A percentile compares a stretch with the other conserved stretches of the same genome.
These are phyloP conservation scores for Mycetomoellerius zeteki DNA, from an alignment of 1,140 invertebrate species.

Conservation along the genomic window DNA sequence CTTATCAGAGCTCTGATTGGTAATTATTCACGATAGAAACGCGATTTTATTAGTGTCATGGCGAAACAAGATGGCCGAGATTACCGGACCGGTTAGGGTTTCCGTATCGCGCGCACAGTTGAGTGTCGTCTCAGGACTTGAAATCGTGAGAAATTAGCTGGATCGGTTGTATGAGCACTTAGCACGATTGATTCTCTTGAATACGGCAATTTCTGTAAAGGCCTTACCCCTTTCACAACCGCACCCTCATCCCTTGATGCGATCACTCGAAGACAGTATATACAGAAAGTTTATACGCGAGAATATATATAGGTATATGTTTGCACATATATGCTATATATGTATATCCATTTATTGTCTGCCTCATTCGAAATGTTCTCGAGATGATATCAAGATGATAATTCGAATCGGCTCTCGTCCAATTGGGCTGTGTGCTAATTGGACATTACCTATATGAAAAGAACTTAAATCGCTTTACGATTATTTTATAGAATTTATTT, in stretches of 20 bases:
- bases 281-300: neutral
- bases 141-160: constrained; percentile 71
- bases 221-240: constrained; percentile 43
- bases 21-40: constrained; percentile 37
- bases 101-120: constrained; percentile 40
- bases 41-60: constrained; percentile 53
- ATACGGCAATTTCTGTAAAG: constrained; percentile 62
- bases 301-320: neutral
- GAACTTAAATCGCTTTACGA: neutral
- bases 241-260: neutral
- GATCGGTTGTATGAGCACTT: constrained; percentile 73
- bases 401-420: neutral
- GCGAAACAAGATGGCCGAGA: constrained; percentile 7
- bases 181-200: constrained; percentile 74
- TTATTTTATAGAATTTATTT: neutral
- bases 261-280: constrained; percentile 43
- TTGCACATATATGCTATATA: neutral
- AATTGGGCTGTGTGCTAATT: constrained; percentile 17
- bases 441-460: neutral
- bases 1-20: constrained; percentile 23
- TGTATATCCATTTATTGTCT: neutral
- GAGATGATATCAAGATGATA: constrained; percentile 30
- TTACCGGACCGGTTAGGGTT: constrained; percentile 35
- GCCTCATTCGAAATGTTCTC: neutral
- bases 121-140: constrained; percentile 51